Conservation (phyloP, 2,113 vertebrate genomes). For the Amblyornis subalaris region DNA sequence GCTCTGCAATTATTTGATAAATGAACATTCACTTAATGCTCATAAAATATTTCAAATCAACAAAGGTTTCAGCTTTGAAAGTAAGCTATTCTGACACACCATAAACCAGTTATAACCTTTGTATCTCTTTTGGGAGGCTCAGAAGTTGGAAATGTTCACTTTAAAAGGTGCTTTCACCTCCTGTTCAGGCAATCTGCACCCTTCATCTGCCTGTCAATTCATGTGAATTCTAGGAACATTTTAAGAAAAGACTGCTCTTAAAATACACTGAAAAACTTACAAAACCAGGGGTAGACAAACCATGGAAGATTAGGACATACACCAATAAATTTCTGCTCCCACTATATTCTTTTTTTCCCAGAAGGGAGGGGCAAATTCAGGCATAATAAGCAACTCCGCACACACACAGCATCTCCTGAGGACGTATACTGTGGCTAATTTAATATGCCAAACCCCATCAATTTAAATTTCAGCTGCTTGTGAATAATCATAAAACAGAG, state of each 20-base stretch:
- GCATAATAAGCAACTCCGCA: not conserved
- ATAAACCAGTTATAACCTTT: not conserved
- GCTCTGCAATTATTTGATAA: not conserved
- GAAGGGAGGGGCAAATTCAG: not conserved
- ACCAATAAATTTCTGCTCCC: not conserved
- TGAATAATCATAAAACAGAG: constrained; percentile 8
- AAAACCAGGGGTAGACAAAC: not conserved
- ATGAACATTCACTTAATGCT: not conserved
- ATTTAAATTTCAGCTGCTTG: not conserved
- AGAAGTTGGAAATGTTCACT: not conserved
- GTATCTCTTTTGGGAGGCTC: not conserved
- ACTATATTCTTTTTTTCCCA: not conserved
- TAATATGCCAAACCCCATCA: not conserved
- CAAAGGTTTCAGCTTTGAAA: not conserved
- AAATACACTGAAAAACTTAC: not conserved
- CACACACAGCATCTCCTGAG: not conserved
- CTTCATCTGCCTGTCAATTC: not conserved
- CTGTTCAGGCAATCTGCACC: not conserved
- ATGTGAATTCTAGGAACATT: not conserved
- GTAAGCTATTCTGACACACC: not conserved
- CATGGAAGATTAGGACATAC: not conserved
- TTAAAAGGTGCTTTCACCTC: not conserved
- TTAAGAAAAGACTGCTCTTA: not conserved
- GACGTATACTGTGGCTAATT: not conserved
- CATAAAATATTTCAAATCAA: not conserved